Conservation (phyloP, 2,888 invertebrate genomes). For the Parasteatoda lunata region DNA sequence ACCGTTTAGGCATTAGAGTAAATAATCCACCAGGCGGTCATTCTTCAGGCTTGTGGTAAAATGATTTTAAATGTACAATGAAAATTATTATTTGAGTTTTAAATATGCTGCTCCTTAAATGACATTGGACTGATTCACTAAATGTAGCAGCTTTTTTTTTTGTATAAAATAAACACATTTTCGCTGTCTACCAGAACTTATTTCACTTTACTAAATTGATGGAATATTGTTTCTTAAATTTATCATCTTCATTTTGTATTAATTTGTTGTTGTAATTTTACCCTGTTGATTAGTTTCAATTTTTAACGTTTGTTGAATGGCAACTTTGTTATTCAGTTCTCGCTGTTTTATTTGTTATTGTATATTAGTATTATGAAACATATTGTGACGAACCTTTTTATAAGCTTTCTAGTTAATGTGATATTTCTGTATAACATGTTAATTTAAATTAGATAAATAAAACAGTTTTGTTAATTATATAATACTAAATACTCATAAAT, state of each 20-base stretch:
- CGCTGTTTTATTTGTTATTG: too few relatives aligned
- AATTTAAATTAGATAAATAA: too few relatives aligned
- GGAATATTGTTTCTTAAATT: not conserved
- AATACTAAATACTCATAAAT: not conserved
- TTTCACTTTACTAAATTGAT: too few relatives aligned
- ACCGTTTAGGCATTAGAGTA: constrained; percentile 80
- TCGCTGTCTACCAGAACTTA: too few relatives aligned
- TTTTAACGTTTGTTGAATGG: not conserved
- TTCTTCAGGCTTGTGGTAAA: constrained; percentile 80
- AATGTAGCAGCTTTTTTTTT: not conserved
- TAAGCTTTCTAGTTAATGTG: too few relatives aligned
- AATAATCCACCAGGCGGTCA: constrained; percentile 93
- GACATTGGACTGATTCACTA: not conserved
- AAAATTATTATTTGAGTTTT: not conserved
- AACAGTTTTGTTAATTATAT: too few relatives aligned
- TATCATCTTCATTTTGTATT: not conserved
- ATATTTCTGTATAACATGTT: too few relatives aligned
- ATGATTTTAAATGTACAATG: constrained; percentile 23
- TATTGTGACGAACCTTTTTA: too few relatives aligned
- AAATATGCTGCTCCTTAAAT: not conserved
- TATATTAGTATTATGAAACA: too few relatives aligned
- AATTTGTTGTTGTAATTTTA: not conserved
- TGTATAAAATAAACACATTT: too few relatives aligned
- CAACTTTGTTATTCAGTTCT: not conserved
- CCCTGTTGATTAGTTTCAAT: not conserved